Base-by-base conservation (phyloP, 53 echinoderm and acorn worm genomes). In the Glandiceps talaboti region DNA sequence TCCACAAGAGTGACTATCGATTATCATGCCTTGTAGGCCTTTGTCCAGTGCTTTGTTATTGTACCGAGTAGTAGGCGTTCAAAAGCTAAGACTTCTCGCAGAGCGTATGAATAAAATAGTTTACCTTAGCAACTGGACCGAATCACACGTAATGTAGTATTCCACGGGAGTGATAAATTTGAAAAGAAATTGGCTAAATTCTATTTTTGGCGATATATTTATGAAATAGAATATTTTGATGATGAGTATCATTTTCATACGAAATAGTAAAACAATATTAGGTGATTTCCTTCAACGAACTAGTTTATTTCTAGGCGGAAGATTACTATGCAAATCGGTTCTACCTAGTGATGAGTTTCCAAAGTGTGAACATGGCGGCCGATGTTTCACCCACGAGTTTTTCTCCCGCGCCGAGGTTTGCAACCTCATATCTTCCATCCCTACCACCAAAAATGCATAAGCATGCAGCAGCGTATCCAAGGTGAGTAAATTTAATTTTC, bases 391-490 rank as follows among this genome's bases (percentile, higher is more conserved):
- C 64, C 6, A 12, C 64, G 64, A 45, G 64, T 20, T 45, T 12
- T 20, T 45, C 64, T 72, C 28, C 86, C 26, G 30, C 82, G 0
- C 31, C 76, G 27, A 45, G 27, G 1, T 27, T 30, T 28, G 29
- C 82, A 20, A 74, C 85, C 0, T 88, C 88, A 30, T 91, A 79
- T 82, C 79, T 94, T 77, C 94, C 94, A 73, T 80, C 94, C 27
- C 27, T 88, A 10, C 94, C 94, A 29, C 94, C 94, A 28, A 83
- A 81, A 73, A 87, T 79, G 29, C 89, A 89, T 20, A 81, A 81
- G 26, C 85, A 79, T 20, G 89, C 92, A 1, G 45, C 89, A 80
- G 81, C 92, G 14, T 92, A 94, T 73, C 81, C 83, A 31, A 90
- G 88, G 94, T 94, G 81, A 78, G 85, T 12, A 12, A 45, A 45